Evolutionary conservation across 2,113 vertebrate genomes (phyloP).

Genomic region (Brienomyrus brachyistius): DNA sequence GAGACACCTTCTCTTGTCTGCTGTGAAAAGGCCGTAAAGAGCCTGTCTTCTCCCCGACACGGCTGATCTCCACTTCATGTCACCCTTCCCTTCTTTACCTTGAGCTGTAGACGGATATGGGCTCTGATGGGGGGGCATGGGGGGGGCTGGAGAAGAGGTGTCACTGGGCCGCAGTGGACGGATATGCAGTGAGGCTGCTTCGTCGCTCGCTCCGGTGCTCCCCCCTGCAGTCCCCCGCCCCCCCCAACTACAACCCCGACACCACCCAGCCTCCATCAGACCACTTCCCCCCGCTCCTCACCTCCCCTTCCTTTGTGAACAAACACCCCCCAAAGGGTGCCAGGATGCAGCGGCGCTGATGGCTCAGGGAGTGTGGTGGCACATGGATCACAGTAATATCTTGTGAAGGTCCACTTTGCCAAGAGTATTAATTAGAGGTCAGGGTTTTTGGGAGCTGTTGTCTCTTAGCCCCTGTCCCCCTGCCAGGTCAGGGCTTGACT

Average conservation of each 20-base stretch:
- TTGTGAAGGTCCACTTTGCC: slow-evolving; percentile 60
- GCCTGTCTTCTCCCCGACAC: slow-evolving; percentile 35
- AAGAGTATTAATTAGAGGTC: slow-evolving; percentile 70
- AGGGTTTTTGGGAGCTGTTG: slow-evolving; percentile 48
- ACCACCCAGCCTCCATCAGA: neutral
- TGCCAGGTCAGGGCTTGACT: slow-evolving; percentile 37
- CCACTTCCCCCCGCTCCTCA: neutral
- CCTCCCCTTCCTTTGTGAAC: slow-evolving; percentile 1
- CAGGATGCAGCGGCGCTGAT: slow-evolving; percentile 18
- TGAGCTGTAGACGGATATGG: slow-evolving; percentile 30
- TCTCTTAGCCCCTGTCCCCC: slow-evolving; percentile 31
- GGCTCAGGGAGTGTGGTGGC: slow-evolving; percentile 9
- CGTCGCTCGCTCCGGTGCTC: slow-evolving; percentile 16
- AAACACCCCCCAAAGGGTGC: slow-evolving; percentile 25
- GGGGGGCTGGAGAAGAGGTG: neutral
- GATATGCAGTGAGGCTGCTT: slow-evolving; percentile 6
- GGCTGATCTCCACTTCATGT: slow-evolving; percentile 35
- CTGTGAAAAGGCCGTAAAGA: slow-evolving; percentile 33
- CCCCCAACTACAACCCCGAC: neutral
- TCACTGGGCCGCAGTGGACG: slow-evolving; percentile 20
- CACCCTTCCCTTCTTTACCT: slow-evolving; percentile 34
- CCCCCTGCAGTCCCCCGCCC: neutral
- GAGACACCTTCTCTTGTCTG: slow-evolving; percentile 34
- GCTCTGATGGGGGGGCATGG: slow-evolving; percentile 30
- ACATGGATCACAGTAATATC: slow-evolving; percentile 44